Evolutionary conservation across 2,797 vertebrate genomes (phyloP), one percentile per base, ranked within the genome.

Genomic region (Cyprinella venusta): DNA sequence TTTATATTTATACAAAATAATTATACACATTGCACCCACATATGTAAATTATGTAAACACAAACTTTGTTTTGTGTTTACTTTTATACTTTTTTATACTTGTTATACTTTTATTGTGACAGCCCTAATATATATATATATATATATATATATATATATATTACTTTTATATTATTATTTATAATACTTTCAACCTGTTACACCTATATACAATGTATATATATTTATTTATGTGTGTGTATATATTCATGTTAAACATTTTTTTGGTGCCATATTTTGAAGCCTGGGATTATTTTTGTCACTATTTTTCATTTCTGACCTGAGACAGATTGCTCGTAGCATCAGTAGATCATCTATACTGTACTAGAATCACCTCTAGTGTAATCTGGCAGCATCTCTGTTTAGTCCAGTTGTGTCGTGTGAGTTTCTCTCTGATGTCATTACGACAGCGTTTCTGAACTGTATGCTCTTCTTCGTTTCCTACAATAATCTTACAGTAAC

Each of bases 391-490:
- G 12, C 2, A 2, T 54, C 71, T 54, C 30, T 15, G 30, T 92
- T 91, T 86, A 85, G 90, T 93, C 92, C 90, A 2, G 21, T n/a
- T 21, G 85, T 79, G 38, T 30, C 2, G 83, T 81, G 76, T 78
- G 84, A 88, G 45, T 52, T 10, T 72, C 8, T 33, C 5, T 33
- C 26, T 52, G 70, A 72, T 72, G 5, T 52, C 26, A 21, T 72
- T 33, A 72, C 82, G 85, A 89, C 88, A 86, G 85, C 89, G 19
- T 86, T 88, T 89, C 92, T 90, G 86, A 93, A 92, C 88, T 86
- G 87, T 82, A 86, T 86, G 89, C 90, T 91, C 89, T 87, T 85
- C 86, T 85, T 90, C 79, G 90, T 92, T 90, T 91, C 81, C 85
- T 91, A 88, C 81, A 89, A 89, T 87, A 92, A 90, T 86, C 86